Percentiles rank a stretch among this genome's conserved stretches.
These are phyloP conservation scores for Atta cephalotes DNA, from an alignment of 1,140 invertebrate genomes.

Conservation along the genomic window DNA sequence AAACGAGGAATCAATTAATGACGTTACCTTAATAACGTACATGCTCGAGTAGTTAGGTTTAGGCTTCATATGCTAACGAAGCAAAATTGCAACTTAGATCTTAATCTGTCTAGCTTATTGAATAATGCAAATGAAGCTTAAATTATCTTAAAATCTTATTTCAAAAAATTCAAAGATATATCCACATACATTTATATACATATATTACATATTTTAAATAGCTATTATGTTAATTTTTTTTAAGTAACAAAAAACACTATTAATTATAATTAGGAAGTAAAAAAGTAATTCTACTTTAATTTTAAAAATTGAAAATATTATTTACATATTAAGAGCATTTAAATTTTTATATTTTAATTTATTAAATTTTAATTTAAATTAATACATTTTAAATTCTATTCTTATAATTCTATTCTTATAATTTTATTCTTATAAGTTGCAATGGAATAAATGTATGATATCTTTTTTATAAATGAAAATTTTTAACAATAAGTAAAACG, in stretches of 20 bases:
- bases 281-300: not conserved
- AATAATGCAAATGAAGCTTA: not conserved
- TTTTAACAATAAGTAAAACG: not conserved
- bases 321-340: not conserved
- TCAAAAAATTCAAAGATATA: not conserved
- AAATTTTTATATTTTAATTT: too few species aligned
- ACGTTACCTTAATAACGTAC: constrained; percentile 43
- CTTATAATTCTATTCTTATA: not conserved
- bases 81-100: constrained; percentile 33
- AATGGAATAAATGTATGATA: not conserved
- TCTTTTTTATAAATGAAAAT: constrained; percentile 8
- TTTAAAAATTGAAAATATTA: not conserved
- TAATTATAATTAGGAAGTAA: not conserved
- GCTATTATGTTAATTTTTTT: not conserved
- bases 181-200: not conserved
- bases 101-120: not conserved
- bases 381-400: too few species aligned
- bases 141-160: not conserved
- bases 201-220: not conserved
- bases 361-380: too few species aligned
- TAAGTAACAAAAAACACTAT: not conserved
- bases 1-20: constrained; percentile 54
- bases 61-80: constrained; percentile 22
- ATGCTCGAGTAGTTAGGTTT: constrained; percentile 30
- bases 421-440: not conserved